A percentile compares a stretch with the other conserved stretches of the same genome.
phyloP scores from a whole-genome alignment of 1,140 invertebrate genomes.

The Sesamia nonagrioides region DNA sequence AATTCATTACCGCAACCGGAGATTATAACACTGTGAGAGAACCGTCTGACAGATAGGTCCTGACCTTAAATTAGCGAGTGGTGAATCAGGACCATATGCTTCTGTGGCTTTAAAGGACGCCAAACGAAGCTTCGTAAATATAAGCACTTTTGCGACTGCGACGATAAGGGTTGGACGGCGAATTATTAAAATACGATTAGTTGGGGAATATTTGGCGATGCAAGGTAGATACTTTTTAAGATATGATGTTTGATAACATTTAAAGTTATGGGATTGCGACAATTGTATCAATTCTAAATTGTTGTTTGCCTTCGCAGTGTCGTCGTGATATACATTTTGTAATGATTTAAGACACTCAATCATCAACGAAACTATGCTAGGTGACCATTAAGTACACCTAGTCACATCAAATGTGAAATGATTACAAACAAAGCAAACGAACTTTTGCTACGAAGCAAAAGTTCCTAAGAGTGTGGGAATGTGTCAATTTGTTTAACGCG shows the following conservation, averaged over 20 bases:
- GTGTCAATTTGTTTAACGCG: slow-evolving; percentile 12
- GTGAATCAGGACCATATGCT: not conserved
- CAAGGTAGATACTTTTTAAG: slow-evolving; percentile 27
- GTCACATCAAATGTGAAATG: slow-evolving; percentile 7
- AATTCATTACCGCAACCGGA: not conserved
- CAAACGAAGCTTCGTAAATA: slow-evolving; percentile 17
- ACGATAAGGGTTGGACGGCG: slow-evolving; percentile 8
- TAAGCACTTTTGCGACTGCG: slow-evolving; percentile 20
- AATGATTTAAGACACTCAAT: not conserved
- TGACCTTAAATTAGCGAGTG: not conserved
- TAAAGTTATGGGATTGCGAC: not conserved
- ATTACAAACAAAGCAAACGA: too few species aligned
- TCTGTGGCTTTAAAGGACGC: slow-evolving; percentile 17
- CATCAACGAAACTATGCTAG: slow-evolving; percentile 45
- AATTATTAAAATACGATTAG: not conserved
- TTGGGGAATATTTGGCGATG: slow-evolving; percentile 1
- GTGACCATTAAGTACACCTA: not conserved
- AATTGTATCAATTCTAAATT: slow-evolving; percentile 40
- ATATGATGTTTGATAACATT: slow-evolving; percentile 13
- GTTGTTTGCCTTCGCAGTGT: slow-evolving; percentile 37
- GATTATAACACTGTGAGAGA: not conserved
- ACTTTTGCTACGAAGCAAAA: too few species aligned
- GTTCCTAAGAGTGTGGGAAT: slow-evolving; percentile 12
- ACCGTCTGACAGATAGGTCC: not conserved
- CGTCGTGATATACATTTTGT: slow-evolving; percentile 41